These are phyloP conservation scores for Altica lythri DNA, from an alignment of 2,888 invertebrate species.

Conservation along the genomic window DNA sequence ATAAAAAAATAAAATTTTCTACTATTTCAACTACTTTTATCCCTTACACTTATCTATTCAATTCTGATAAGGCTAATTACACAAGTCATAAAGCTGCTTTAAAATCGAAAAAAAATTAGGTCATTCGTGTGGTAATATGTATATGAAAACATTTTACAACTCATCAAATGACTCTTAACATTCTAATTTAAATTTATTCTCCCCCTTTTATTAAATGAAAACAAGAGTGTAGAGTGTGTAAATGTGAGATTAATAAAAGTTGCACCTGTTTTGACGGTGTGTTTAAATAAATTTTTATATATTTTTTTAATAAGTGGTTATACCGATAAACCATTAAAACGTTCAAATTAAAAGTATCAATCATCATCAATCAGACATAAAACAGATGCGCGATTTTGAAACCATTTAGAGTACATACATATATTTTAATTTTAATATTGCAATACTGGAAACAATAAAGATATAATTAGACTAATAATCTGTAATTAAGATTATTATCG, in stretches of 20 bases:
- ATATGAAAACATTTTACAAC: constrained; percentile 22
- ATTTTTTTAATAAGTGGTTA: constrained; percentile 37
- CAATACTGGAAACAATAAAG: too few relatives aligned
- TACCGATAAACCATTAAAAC: constrained; percentile 30
- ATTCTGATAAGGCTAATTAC: too few relatives aligned
- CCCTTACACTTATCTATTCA: too few relatives aligned
- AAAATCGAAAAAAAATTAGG: constrained; percentile 8
- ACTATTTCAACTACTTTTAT: too few relatives aligned
- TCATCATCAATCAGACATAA: constrained; percentile 30
- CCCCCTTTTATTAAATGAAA: constrained; percentile 32
- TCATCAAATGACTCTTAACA: constrained; percentile 27
- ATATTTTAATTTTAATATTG: too few relatives aligned
- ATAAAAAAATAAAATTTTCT: too few relatives aligned
- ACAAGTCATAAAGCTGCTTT: too few relatives aligned
- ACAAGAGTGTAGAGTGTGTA: constrained; percentile 38
- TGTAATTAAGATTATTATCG: too few relatives aligned
- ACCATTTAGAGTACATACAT: too few relatives aligned
- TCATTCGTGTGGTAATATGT: constrained; percentile 3
- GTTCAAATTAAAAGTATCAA: constrained; percentile 29
- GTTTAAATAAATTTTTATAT: constrained; percentile 35
- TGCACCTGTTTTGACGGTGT: constrained; percentile 39
- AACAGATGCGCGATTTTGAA: constrained; percentile 18
- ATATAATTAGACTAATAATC: too few relatives aligned
- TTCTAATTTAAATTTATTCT: constrained; percentile 35
- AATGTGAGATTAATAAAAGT: constrained; percentile 29